These are phyloP conservation scores for Sylvicola fuscatus DNA, from an alignment of 2,888 invertebrate species.

Conservation along the genomic window DNA sequence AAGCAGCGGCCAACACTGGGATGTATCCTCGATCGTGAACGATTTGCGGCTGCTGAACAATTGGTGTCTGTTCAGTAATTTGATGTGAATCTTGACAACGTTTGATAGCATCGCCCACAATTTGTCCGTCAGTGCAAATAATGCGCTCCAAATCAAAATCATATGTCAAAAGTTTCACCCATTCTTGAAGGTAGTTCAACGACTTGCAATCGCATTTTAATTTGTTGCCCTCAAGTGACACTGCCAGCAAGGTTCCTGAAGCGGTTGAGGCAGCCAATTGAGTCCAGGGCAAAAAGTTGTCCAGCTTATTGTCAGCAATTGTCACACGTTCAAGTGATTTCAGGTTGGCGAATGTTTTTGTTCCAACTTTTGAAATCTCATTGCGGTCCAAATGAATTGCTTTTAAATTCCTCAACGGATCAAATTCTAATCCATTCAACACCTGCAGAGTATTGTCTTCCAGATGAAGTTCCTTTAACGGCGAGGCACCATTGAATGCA, in stretches of 20 bases:
- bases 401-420: conserved; percentile 47
- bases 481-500: conserved; percentile 61
- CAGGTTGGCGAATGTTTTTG: conserved; percentile 56
- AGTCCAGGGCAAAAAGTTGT: conserved; percentile 54
- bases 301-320: conserved; percentile 57
- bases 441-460: conserved; percentile 53
- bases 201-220: conserved; percentile 67
- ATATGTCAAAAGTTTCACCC: conserved; percentile 45
- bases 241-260: conserved; percentile 33
- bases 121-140: conserved; percentile 27
- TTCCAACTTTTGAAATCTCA: conserved; percentile 47
- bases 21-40: conserved; percentile 36
- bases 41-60: conserved; percentile 20
- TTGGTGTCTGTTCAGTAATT: conserved; percentile 32
- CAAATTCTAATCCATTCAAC: conserved; percentile 58
- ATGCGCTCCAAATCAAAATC: conserved; percentile 25
- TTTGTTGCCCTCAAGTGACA: conserved; percentile 55
- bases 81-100: conserved; percentile 4
- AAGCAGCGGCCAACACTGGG: conserved; percentile 50
- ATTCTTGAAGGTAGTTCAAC: conserved; percentile 43
- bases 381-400: conserved; percentile 61
- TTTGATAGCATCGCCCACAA: conserved; percentile 6
- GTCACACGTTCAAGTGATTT: conserved; percentile 48
- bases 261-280: conserved; percentile 34
- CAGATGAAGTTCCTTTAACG: conserved; percentile 51